A percentile compares a stretch with the other conserved stretches of the same genome.
Conservation (phyloP, 2,888 invertebrate genomes). For the Petrolisthes cinctipes region DNA sequence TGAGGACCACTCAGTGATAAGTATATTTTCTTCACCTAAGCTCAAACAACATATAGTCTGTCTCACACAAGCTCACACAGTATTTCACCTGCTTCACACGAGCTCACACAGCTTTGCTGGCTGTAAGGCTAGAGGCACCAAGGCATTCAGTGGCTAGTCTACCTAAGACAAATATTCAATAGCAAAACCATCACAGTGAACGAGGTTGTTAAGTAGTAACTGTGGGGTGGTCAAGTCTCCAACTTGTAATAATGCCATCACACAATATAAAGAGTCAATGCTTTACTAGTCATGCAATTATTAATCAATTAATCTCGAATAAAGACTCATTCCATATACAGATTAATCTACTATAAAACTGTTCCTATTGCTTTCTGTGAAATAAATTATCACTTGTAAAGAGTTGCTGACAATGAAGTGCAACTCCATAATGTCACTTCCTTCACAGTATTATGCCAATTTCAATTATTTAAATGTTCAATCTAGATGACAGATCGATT, state of each 20-base stretch:
- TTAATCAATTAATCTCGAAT: neutral
- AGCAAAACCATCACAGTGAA: constrained; percentile 49
- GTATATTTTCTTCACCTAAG: no score
- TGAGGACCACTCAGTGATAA: no score
- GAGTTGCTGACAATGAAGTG: no score
- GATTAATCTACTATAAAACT: constrained; percentile 15
- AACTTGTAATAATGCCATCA: constrained; percentile 47
- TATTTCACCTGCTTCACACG: neutral
- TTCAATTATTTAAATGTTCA: no score
- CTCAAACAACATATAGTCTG: no score
- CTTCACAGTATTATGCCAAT: no score
- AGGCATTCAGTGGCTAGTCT: constrained; percentile 50
- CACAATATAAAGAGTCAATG: neutral
- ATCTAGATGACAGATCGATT: no score
- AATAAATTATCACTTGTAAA: no score
- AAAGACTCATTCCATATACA: constrained; percentile 36
- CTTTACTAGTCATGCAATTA: neutral
- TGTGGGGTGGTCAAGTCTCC: constrained; percentile 48
- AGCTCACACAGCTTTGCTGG: constrained; percentile 24
- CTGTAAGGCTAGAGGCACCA: constrained; percentile 50
- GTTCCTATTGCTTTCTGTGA: no score
- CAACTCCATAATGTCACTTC: no score
- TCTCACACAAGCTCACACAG: no score
- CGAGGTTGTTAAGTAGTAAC: constrained; percentile 52
- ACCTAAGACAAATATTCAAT: constrained; percentile 33